These are phyloP conservation scores for Phalacrocorax pelagicus DNA, from an alignment of 2,113 vertebrate species.

Conservation along the genomic window DNA sequence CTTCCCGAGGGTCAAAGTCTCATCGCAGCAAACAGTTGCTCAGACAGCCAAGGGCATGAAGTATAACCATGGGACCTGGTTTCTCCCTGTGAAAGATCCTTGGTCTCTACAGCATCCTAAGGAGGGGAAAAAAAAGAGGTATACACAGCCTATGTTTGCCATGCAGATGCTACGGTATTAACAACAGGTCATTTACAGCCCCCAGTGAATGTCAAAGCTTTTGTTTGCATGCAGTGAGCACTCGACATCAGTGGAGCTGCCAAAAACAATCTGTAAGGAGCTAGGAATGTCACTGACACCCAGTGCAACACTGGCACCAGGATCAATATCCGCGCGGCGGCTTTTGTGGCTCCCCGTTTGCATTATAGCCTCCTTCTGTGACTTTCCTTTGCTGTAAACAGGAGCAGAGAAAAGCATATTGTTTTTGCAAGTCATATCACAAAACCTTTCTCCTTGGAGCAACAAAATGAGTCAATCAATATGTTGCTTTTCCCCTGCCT, in stretches of 20 bases:
- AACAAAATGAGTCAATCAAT: constrained; percentile 19
- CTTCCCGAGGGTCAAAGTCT: constrained; percentile 1
- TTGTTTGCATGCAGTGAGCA: constrained; percentile 37
- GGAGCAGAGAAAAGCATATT: background rate
- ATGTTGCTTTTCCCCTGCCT: background rate
- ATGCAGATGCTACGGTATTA: background rate
- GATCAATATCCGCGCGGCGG: background rate
- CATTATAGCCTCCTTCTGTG: background rate
- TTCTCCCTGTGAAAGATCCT: background rate
- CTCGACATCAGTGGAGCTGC: constrained; percentile 35
- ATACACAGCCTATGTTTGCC: background rate
- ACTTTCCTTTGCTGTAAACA: background rate
- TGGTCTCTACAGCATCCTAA: background rate
- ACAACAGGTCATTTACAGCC: constrained; percentile 13
- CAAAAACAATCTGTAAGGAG: constrained; percentile 10
- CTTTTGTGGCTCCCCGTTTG: rapidly evolving
- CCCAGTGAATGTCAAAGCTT: constrained; percentile 32
- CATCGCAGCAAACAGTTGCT: background rate
- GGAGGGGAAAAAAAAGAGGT: background rate
- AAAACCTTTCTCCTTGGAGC: background rate
- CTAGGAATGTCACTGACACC: background rate
- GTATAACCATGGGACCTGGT: background rate
- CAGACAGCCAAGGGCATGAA: background rate
- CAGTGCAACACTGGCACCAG: rapidly evolving
- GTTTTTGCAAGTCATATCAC: background rate